phyloP scores from a whole-genome alignment of 2,113 vertebrate genomes.

The Myodes glareolus region DNA sequence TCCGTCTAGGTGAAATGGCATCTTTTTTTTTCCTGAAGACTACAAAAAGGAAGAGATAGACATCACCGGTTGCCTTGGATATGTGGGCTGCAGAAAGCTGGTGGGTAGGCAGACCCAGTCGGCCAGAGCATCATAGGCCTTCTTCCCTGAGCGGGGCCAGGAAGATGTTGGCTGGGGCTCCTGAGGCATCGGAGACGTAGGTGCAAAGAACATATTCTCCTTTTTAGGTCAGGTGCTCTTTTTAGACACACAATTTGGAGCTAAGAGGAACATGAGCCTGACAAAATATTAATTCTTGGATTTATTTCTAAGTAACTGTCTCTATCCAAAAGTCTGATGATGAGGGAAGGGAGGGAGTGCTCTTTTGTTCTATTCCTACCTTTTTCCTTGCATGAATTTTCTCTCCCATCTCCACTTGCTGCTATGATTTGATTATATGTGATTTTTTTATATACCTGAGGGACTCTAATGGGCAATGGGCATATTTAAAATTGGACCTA shows the following conservation, averaged over 20 bases:
- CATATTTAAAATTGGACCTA: neutral
- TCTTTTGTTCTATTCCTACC: slow-evolving; percentile 11
- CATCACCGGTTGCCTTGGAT: neutral
- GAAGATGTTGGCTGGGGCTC: neutral
- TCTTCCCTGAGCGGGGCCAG: neutral
- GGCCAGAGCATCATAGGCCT: neutral
- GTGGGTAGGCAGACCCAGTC: neutral
- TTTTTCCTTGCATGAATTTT: slow-evolving; percentile 1
- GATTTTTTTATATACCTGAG: neutral
- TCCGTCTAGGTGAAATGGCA: slow-evolving; percentile 41
- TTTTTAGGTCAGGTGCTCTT: slow-evolving; percentile 10
- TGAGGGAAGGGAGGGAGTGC: neutral
- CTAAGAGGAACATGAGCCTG: neutral
- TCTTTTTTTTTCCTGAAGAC: slow-evolving; percentile 35
- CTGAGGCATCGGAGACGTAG: neutral
- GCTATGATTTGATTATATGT: neutral
- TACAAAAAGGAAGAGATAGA: neutral
- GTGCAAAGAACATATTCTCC: neutral
- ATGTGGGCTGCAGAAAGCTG: neutral
- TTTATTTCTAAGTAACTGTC: slow-evolving; percentile 54
- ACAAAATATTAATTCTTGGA: neutral
- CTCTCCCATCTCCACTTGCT: neutral
- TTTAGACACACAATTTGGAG: slow-evolving; percentile 25
- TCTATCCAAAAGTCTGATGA: neutral
- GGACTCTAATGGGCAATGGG: neutral